Percentiles rank a stretch among this genome's conserved stretches.
These are phyloP conservation scores for Phoeniculus purpureus DNA, from an alignment of 2,797 vertebrate genomes.

Conservation along the genomic window DNA sequence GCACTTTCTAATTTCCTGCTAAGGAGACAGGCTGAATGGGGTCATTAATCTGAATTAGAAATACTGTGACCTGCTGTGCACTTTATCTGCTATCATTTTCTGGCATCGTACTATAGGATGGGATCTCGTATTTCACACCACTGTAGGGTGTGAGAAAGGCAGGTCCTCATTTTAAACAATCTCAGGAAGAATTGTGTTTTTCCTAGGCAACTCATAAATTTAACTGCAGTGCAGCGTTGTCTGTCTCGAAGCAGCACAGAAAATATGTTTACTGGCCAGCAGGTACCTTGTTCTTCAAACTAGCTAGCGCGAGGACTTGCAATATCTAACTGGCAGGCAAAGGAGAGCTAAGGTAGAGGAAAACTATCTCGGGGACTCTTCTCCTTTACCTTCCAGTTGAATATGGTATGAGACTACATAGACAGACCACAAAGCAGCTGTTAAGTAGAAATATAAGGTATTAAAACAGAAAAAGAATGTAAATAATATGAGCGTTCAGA, in stretches of 20 bases:
- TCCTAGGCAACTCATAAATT: background rate
- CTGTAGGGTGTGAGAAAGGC: background rate
- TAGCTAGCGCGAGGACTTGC: background rate
- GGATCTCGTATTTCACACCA: background rate
- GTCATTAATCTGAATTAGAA: conserved; percentile 84
- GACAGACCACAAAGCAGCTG: background rate
- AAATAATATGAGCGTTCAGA: background rate
- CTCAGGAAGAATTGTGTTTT: background rate
- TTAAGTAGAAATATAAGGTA: background rate
- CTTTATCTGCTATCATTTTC: conserved; percentile 54
- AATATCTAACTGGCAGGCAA: too few species aligned
- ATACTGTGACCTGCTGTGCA: conserved; percentile 69
- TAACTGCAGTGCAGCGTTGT: background rate
- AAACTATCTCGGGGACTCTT: background rate
- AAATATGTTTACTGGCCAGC: background rate
- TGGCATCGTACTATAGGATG: background rate
- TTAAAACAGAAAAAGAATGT: background rate
- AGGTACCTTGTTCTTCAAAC: background rate
- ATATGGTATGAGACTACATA: background rate
- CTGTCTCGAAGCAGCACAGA: background rate
- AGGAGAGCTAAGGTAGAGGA: too few species aligned
- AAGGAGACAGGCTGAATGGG: conserved; percentile 74
- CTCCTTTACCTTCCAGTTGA: background rate
- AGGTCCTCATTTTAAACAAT: background rate
- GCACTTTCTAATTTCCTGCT: conserved; percentile 80